Evolutionary conservation across 2,797 vertebrate species (phyloP).

Genomic region (Morelia viridis): DNA sequence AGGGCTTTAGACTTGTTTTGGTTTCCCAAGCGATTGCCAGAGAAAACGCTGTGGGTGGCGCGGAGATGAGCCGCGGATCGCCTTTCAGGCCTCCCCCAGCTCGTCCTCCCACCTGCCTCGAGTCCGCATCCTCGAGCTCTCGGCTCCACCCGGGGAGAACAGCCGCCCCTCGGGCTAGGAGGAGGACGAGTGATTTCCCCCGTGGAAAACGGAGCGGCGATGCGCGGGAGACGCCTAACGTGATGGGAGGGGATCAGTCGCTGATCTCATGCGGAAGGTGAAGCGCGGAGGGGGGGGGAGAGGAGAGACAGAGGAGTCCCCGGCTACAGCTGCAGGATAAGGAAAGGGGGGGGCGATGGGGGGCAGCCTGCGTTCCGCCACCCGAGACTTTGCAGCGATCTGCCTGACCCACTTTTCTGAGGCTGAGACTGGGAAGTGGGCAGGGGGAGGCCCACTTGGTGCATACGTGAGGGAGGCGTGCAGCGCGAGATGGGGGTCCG

Average conservation of each 20-base stretch:
- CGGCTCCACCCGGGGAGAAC: not conserved
- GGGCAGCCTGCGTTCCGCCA: not conserved
- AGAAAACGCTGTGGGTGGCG: constrained; percentile 39
- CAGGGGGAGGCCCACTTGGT: not conserved
- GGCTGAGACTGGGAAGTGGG: not conserved
- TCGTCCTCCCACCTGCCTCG: too few species aligned
- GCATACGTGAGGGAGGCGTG: not conserved
- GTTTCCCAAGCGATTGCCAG: not conserved
- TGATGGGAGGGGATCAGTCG: too few species aligned
- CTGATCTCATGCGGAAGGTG: not conserved
- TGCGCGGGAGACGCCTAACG: not conserved
- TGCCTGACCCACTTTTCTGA: constrained; percentile 10
- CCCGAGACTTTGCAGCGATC: not conserved
- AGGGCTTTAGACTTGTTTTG: not conserved
- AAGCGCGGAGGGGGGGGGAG: not conserved
- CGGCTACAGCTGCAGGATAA: not conserved
- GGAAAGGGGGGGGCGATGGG: not conserved
- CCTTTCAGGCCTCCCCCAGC: not conserved
- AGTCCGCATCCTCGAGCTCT: not conserved
- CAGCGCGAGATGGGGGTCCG: too few species aligned
- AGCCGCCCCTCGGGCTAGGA: not conserved
- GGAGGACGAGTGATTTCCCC: not conserved
- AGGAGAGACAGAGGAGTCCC: not conserved
- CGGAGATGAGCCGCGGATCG: not conserved
- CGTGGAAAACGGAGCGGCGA: not conserved